Evolutionary conservation across 2,888 invertebrate genomes (phyloP).

Genomic region (Odontomyia ornata): DNA sequence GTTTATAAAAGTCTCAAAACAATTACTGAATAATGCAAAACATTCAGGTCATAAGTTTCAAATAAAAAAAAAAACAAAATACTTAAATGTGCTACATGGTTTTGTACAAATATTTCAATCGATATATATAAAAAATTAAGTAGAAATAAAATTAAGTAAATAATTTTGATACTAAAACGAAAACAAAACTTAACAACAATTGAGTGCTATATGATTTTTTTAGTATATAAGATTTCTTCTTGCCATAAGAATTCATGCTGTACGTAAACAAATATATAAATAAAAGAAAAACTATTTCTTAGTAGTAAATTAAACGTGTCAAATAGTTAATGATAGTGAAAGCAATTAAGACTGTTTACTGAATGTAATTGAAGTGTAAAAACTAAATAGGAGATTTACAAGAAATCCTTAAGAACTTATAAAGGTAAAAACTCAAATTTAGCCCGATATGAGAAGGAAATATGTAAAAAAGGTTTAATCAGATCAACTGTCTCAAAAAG

Average conservation of each 20-base stretch:
- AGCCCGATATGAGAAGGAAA: too few relatives aligned
- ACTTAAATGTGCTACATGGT: conserved; percentile 14
- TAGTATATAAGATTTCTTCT: conserved; percentile 48
- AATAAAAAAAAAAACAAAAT: not conserved
- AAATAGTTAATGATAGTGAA: conserved; percentile 13
- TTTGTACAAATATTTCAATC: conserved; percentile 25
- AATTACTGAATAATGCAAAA: too few relatives aligned
- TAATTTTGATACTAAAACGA: conserved; percentile 46
- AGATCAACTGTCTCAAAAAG: too few relatives aligned
- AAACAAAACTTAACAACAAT: conserved; percentile 13
- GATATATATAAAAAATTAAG: conserved; percentile 34
- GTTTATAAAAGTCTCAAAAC: too few relatives aligned
- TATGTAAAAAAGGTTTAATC: too few relatives aligned
- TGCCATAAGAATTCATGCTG: conserved; percentile 55
- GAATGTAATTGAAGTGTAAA: not conserved
- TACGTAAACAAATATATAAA: conserved; percentile 36
- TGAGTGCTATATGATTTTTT: conserved; percentile 43
- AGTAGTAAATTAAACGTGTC: conserved; percentile 20
- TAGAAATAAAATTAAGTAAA: conserved; percentile 42
- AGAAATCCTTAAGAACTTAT: too few relatives aligned
- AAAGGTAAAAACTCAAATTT: too few relatives aligned
- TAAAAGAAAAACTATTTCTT: not conserved
- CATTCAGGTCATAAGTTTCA: too few relatives aligned
- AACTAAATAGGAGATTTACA: too few relatives aligned
- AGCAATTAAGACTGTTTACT: conserved; percentile 40